Percentiles rank a stretch among this genome's conserved stretches.
These are phyloP conservation scores for Hirundichthys speculiger DNA, from an alignment of 2,113 vertebrate genomes.

Conservation along the genomic window DNA sequence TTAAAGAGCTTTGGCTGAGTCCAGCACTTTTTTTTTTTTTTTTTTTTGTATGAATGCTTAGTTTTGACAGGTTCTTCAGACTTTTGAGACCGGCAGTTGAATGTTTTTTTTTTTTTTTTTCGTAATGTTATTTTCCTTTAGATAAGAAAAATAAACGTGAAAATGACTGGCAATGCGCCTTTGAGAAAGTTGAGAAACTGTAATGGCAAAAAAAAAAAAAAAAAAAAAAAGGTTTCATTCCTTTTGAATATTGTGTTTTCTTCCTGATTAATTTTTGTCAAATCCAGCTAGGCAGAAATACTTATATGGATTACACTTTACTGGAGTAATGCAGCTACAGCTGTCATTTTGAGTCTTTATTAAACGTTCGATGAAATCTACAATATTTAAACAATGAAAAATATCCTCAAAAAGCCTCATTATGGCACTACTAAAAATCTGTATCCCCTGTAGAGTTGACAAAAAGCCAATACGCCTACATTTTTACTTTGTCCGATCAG, in stretches of 20 bases:
- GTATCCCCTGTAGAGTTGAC: too few species aligned
- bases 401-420: background rate
- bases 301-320: conserved; percentile 14
- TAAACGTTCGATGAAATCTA: background rate
- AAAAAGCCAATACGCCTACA: too few species aligned
- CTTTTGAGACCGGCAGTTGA: conserved; percentile 13
- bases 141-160: conserved; percentile 27
- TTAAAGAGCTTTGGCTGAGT: conserved; percentile 31
- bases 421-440: too few species aligned
- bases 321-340: too few species aligned
- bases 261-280: background rate
- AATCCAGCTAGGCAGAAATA: background rate
- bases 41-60: conserved; percentile 48
- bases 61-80: conserved; percentile 26
- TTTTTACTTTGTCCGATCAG: background rate
- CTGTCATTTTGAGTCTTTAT: too few species aligned
- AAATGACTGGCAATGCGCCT: conserved; percentile 11
- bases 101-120: conserved; percentile 7
- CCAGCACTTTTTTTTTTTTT: conserved; percentile 46
- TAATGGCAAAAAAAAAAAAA: background rate
- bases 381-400: background rate
- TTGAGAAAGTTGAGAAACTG: conserved; percentile 4
- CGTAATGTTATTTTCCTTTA: conserved; percentile 21
- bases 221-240: background rate
- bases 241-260: background rate